phyloP scores from a whole-genome alignment of 1,140 invertebrate species.

The Druon quercuslanigerum region DNA sequence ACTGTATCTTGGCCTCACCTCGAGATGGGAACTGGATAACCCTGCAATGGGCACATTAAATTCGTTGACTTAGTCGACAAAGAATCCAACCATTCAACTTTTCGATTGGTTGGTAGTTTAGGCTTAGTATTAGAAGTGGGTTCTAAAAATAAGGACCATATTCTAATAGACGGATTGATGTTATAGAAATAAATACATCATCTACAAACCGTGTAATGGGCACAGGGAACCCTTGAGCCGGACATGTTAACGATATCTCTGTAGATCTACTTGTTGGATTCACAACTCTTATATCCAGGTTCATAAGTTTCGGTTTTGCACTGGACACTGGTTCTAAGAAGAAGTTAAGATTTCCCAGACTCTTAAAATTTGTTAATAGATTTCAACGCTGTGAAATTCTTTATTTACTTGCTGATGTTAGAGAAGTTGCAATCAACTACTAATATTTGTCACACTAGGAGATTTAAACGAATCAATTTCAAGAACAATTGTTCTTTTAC shows the following conservation, averaged over 20 bases:
- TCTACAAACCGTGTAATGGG: conserved; percentile 67
- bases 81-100: conserved; percentile 71
- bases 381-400: not conserved
- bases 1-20: conserved; percentile 61
- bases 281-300: conserved; percentile 68
- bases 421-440: too few species aligned
- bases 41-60: conserved; percentile 79
- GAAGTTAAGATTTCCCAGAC: not conserved
- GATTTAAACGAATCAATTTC: not conserved
- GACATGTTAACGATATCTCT: conserved; percentile 79
- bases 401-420: not conserved
- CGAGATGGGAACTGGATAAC: conserved; percentile 77
- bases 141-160: conserved; percentile 65
- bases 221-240: conserved; percentile 81
- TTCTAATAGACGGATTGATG: conserved; percentile 2
- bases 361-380: not conserved
- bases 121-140: conserved; percentile 76
- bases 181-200: conserved; percentile 30
- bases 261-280: conserved; percentile 62
- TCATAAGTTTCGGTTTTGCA: conserved; percentile 76
- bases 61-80: conserved; percentile 48
- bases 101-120: conserved; percentile 74
- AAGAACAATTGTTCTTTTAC: conserved; percentile 50
- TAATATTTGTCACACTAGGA: too few species aligned
- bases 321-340: conserved; percentile 75